Evolutionary conservation across 2,888 invertebrate genomes (phyloP).

Genomic region (Orchestes rusci): DNA sequence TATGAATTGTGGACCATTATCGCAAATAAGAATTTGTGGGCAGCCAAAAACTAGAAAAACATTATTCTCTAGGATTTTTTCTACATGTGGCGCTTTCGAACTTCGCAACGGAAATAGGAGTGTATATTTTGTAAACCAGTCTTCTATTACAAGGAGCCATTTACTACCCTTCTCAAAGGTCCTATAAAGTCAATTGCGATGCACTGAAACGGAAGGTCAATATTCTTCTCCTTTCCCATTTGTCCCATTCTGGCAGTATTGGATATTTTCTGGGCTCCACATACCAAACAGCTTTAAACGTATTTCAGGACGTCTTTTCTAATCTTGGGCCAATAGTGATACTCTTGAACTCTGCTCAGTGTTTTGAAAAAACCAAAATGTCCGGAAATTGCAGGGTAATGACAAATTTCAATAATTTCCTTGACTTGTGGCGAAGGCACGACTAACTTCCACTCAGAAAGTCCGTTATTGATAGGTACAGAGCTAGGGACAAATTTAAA

Average conservation of each 20-base stretch:
- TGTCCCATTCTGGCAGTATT: constrained; percentile 1
- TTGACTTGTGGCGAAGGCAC: not conserved
- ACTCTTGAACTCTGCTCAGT: constrained; percentile 11
- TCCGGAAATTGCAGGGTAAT: constrained; percentile 20
- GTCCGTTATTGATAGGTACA: too few relatives aligned
- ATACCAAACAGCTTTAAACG: not conserved
- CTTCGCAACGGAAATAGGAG: not conserved
- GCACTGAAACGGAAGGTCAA: constrained; percentile 9
- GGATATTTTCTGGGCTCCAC: constrained; percentile 4
- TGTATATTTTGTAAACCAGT: too few relatives aligned
- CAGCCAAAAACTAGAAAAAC: not conserved
- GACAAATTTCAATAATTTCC: constrained; percentile 15
- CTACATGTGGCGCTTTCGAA: not conserved
- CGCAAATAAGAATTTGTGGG: not conserved
- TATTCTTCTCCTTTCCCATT: constrained; percentile 13
- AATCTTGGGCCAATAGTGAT: constrained; percentile 23
- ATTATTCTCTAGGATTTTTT: not conserved
- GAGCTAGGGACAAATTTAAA: constrained; percentile 9
- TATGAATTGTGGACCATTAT: not conserved
- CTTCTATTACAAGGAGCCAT: too few relatives aligned
- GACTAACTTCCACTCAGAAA: too few relatives aligned
- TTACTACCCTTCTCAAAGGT: too few relatives aligned
- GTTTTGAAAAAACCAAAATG: constrained; percentile 27
- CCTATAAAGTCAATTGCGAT: constrained; percentile 3
- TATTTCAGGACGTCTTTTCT: constrained; percentile 12